phyloP scores from a whole-genome alignment of 2,888 invertebrate genomes.

The Nasonia oneida region DNA sequence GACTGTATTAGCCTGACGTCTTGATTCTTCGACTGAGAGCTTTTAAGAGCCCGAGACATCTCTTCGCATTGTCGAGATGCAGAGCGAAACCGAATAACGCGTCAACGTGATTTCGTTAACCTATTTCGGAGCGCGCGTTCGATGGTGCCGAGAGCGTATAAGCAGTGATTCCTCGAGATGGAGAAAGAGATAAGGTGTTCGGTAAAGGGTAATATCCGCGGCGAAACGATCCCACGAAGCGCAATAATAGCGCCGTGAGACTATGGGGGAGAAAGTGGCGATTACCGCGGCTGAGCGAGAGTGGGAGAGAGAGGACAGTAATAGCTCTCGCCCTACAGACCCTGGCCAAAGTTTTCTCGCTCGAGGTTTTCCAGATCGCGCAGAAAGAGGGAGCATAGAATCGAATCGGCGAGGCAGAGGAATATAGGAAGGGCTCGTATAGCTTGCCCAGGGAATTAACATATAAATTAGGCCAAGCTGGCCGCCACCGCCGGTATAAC shows the following conservation, averaged over 20 bases:
- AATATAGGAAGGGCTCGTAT: slow-evolving; percentile 3
- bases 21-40: slow-evolving; percentile 45
- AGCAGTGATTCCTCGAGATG: background rate
- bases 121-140: too few species aligned
- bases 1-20: slow-evolving; percentile 53
- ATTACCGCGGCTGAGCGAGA: slow-evolving; percentile 11
- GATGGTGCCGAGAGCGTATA: too few species aligned
- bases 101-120: background rate
- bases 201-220: slow-evolving; percentile 1
- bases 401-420: slow-evolving; percentile 41
- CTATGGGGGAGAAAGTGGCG: slow-evolving; percentile 1
- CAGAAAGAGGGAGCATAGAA: background rate
- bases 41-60: slow-evolving; percentile 19
- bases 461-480: slow-evolving; percentile 74
- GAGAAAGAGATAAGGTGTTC: background rate
- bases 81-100: slow-evolving; percentile 16
- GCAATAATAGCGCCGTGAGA: slow-evolving; percentile 11
- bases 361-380: background rate
- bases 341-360: background rate
- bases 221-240: background rate
- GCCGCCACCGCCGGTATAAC: background rate
- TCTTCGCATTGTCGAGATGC: too few species aligned
- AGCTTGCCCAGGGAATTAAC: slow-evolving; percentile 69
- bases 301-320: background rate
- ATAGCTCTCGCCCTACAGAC: background rate